phyloP scores from a whole-genome alignment of 92 coral and sea anemone species.

The Virgularia gustaviana region DNA sequence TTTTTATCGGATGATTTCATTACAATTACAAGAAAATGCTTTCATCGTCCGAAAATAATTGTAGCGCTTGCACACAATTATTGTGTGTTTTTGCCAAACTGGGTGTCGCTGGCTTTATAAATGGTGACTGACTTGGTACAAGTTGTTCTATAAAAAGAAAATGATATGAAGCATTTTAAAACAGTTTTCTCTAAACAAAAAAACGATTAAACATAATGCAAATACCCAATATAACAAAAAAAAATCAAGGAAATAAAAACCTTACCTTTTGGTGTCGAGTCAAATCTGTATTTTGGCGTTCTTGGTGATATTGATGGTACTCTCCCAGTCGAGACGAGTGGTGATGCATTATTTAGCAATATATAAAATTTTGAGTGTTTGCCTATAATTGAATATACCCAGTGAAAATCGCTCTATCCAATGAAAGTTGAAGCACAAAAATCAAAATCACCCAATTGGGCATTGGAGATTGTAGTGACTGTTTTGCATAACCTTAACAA shows the following conservation, averaged over 20 bases:
- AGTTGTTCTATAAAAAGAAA: constrained; percentile 21
- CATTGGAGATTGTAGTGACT: too few species aligned
- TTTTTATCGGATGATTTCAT: too few species aligned
- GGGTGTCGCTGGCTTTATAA: neutral
- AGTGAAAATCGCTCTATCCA: too few species aligned
- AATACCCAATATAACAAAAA: neutral
- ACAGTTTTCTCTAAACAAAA: neutral
- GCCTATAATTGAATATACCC: too few species aligned
- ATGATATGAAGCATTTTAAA: neutral
- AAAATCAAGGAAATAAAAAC: neutral
- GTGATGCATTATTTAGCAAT: neutral
- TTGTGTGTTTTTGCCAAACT: neutral
- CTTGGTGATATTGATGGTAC: constrained; percentile 36
- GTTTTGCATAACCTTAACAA: too few species aligned
- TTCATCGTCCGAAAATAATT: constrained; percentile 25
- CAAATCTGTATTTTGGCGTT: constrained; percentile 1
- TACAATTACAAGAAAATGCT: constrained; percentile 26
- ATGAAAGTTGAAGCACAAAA: too few species aligned
- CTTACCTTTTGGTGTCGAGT: neutral
- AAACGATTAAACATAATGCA: neutral
- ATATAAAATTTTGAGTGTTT: neutral
- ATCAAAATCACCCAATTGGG: too few species aligned
- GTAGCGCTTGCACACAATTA: neutral
- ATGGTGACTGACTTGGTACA: constrained; percentile 26
- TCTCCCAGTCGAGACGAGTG: constrained; percentile 13